These are phyloP conservation scores for Globodera rostochiensis DNA, from an alignment of 1,140 invertebrate genomes.

Conservation along the genomic window DNA sequence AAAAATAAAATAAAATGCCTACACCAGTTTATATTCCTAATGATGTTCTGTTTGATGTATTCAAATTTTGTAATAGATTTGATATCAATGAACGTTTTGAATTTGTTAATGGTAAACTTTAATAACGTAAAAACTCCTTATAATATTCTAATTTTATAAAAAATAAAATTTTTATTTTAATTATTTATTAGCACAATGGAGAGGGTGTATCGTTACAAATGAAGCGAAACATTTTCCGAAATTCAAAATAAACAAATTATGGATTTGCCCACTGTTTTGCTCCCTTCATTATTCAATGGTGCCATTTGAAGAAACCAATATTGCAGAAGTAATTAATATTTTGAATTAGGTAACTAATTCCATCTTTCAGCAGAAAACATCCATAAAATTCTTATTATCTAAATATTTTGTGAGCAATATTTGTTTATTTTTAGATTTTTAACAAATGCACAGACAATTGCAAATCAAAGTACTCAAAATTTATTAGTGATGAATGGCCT, in stretches of 20 bases:
- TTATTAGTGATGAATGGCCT: conserved; percentile 8
- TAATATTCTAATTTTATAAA: too few relatives aligned
- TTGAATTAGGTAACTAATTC: neutral
- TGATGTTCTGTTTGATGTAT: conserved; percentile 3
- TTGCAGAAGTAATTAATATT: neutral
- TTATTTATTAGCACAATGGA: neutral
- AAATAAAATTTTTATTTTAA: too few relatives aligned
- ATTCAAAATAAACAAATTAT: neutral
- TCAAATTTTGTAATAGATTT: neutral
- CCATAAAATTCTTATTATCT: too few relatives aligned
- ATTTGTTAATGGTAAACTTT: conserved; percentile 6
- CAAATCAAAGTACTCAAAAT: neutral
- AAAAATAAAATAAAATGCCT: neutral
- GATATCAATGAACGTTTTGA: neutral
- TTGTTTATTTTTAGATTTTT: neutral
- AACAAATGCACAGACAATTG: neutral
- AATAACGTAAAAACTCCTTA: neutral
- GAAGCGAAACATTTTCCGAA: neutral
- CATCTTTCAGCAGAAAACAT: too few relatives aligned
- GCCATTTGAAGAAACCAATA: neutral
- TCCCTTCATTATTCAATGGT: neutral
- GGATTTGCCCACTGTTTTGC: conserved; percentile 4
- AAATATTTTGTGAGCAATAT: neutral
- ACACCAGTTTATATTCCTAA: neutral
- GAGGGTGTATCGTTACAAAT: neutral